Evolutionary conservation across 2,797 vertebrate genomes (phyloP), one percentile per base, ranked within the genome.

Genomic region (Prunella strophiata): DNA sequence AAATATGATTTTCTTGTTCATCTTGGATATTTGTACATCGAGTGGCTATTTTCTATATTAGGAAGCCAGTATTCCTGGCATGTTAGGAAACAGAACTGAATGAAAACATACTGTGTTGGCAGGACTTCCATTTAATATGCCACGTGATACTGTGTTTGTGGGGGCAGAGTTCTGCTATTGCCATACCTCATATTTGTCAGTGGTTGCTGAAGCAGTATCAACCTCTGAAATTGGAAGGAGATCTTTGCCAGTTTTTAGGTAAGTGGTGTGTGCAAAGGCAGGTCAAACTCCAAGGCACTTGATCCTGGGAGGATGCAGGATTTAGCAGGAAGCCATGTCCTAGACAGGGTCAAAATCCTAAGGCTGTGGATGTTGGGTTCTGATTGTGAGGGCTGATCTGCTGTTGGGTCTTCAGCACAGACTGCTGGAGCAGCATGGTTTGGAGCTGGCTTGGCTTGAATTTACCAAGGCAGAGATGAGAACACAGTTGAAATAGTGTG

Each of bases 111-210:
- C 12, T 92, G 29, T 48, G 52, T 90, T 94, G 84, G 79, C 68
- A 85, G 94, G 79, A 89, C 67, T 96, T 97, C 88, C 71, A 29
- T 88, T 96, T 97, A 83, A 85, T 96, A 88, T 97, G 86, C 72
- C 65, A 42, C 2, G 2, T 92, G 45, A 91, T 94, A 65, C 26
- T 8, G 10, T 43, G 38, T 43, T 40, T 87, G 58, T 62, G 52
- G 79, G 83, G 80, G 8, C 36, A 55, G 94, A 93, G 63, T 89
- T 94, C 81, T 96, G 54, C 26, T 21, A 76, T 66, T n/a, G 68
- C 42, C 3, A 2, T 84, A 48, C 89, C 79, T 91, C 47, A 1
- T 86, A 42, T 74, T 96, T 97, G 88, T 92, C 50, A 51, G 15
- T 96, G 81, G 68, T 71, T 94, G 82, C 89, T 89, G 87, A 89